Percentiles rank a stretch among this genome's conserved stretches.
These are phyloP conservation scores for Miniopterus natalensis DNA, from an alignment of 2,113 vertebrate genomes.

Conservation along the genomic window DNA sequence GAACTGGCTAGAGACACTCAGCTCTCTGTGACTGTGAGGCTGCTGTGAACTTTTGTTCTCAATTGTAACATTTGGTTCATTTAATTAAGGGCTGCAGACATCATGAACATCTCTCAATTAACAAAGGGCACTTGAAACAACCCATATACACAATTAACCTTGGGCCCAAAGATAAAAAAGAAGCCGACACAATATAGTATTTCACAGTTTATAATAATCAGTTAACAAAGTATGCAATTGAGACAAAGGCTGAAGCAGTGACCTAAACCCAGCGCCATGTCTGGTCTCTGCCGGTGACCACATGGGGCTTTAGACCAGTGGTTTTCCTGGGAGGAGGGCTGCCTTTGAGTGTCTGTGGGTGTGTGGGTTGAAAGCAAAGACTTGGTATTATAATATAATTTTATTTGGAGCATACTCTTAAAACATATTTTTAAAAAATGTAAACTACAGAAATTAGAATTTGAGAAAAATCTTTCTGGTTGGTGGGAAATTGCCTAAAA, in stretches of 20 bases:
- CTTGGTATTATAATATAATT: background rate
- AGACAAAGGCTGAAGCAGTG: background rate
- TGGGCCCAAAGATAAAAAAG: conserved; percentile 14
- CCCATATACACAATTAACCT: conserved; percentile 46
- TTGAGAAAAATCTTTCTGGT: conserved; percentile 28
- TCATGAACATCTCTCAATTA: background rate
- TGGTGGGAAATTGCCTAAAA: background rate
- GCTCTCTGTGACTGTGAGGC: background rate
- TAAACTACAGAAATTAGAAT: background rate
- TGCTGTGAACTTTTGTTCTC: background rate
- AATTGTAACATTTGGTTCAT: background rate
- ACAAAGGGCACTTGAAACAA: conserved; percentile 47
- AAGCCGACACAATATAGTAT: background rate
- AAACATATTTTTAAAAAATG: background rate
- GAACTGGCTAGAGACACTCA: background rate
- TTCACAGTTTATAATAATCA: background rate
- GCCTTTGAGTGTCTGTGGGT: background rate
- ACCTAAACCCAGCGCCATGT: accelerated
- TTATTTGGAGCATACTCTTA: background rate
- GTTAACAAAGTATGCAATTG: background rate
- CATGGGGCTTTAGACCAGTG: background rate
- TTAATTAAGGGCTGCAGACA: conserved; percentile 34
- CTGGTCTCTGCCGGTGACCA: background rate
- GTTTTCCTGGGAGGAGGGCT: background rate
- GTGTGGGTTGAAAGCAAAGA: background rate